Conservation (phyloP, 2,888 invertebrate genomes). For the Hermaeophaga mercurialis region DNA sequence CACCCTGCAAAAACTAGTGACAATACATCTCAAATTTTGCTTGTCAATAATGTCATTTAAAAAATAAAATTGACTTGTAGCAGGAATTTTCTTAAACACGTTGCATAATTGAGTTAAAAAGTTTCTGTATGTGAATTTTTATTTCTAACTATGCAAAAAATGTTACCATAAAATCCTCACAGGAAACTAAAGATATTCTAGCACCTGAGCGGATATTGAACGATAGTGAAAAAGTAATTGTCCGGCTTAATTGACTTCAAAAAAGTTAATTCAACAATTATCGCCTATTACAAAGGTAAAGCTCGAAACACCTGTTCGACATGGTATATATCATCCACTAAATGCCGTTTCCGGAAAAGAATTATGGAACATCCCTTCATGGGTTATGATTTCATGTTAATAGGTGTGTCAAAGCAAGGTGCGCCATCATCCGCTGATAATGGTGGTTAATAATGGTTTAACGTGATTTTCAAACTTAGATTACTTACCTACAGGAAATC, state of each 20-base stretch:
- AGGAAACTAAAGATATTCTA: slow-evolving; percentile 7
- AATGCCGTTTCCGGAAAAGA: neutral
- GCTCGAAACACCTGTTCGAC: slow-evolving; percentile 30
- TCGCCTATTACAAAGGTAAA: slow-evolving; percentile 23
- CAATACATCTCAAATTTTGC: too few relatives aligned
- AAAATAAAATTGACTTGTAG: too few relatives aligned
- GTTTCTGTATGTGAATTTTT: too few relatives aligned
- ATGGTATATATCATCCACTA: neutral
- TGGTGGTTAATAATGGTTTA: neutral
- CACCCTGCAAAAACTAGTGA: too few relatives aligned
- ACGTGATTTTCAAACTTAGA: neutral
- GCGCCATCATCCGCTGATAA: neutral
- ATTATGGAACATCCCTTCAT: slow-evolving; percentile 1
- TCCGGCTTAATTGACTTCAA: slow-evolving; percentile 13
- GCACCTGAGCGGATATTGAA: slow-evolving; percentile 23
- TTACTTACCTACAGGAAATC: neutral
- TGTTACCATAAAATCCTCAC: slow-evolving; percentile 2
- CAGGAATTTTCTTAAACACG: too few relatives aligned
- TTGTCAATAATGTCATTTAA: too few relatives aligned
- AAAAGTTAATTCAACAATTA: slow-evolving; percentile 30
- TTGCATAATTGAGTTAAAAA: too few relatives aligned
- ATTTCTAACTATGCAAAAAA: too few relatives aligned
- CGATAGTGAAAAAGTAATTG: slow-evolving; percentile 13
- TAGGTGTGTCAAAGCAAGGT: neutral
- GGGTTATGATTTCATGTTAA: neutral